phyloP scores from a whole-genome alignment of 2,113 vertebrate species.

The Phaethon lepturus region DNA sequence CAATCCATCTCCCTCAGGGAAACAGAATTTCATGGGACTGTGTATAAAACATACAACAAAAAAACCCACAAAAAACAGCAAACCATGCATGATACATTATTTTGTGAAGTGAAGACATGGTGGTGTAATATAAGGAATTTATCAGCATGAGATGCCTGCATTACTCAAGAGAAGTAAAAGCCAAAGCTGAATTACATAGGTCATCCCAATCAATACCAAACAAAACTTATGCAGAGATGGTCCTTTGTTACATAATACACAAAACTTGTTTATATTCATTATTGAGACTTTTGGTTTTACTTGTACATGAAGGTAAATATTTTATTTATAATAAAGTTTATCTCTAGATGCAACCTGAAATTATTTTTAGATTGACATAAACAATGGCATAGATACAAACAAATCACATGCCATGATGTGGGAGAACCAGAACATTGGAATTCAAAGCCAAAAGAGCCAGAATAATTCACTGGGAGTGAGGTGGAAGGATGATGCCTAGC shows the following conservation, averaged over 20 bases:
- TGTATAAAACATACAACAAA: neutral
- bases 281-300: neutral
- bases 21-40: neutral
- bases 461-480: neutral
- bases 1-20: neutral
- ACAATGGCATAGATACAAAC: neutral
- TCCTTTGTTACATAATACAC: neutral
- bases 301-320: neutral
- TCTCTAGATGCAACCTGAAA: neutral
- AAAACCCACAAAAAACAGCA: neutral
- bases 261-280: neutral
- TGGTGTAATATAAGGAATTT: conserved; percentile 19
- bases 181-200: neutral
- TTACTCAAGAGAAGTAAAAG: conserved; percentile 8
- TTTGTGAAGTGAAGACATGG: neutral
- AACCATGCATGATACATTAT: neutral
- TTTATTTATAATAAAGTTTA: neutral
- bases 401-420: neutral
- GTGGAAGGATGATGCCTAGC: neutral
- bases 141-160: neutral
- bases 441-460: neutral
- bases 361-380: neutral
- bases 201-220: neutral
- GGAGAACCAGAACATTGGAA: neutral
- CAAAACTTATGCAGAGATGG: neutral